Percentiles rank a stretch among this genome's conserved stretches.
Conservation (phyloP, 1,140 invertebrate species). For the Eupristina koningsbergeri region DNA sequence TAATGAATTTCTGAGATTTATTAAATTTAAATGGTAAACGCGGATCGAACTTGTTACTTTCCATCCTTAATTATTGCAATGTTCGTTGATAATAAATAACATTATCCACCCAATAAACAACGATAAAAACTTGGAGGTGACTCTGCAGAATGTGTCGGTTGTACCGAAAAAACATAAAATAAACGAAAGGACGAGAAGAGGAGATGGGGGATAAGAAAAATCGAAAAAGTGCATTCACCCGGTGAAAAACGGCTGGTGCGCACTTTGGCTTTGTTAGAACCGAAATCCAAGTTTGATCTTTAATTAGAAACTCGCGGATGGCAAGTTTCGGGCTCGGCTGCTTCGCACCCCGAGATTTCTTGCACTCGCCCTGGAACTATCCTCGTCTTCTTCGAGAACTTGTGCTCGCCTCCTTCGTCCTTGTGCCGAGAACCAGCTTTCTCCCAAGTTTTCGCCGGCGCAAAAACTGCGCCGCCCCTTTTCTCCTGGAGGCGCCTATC, state of each 20-base stretch:
- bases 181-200: neutral
- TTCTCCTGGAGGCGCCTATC: too few species aligned
- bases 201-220: neutral
- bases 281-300: conserved; percentile 67
- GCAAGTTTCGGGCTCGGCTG: conserved; percentile 58
- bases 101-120: neutral
- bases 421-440: conserved; percentile 60
- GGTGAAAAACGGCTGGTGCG: conserved; percentile 6
- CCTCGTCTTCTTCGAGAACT: conserved; percentile 61
- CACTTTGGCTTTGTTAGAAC: conserved; percentile 58
- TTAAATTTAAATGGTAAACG: too few species aligned
- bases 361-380: conserved; percentile 63
- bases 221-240: neutral
- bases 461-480: conserved; percentile 27
- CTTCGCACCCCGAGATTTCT: conserved; percentile 62
- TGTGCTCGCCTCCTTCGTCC: conserved; percentile 58
- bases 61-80: neutral
- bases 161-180: neutral
- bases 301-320: conserved; percentile 68
- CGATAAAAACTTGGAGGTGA: neutral
- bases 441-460: conserved; percentile 42
- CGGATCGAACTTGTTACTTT: neutral
- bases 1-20: too few species aligned
- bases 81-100: neutral
- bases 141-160: neutral